phyloP scores from a whole-genome alignment of 2,113 vertebrate genomes.

The Chrysemys picta region DNA sequence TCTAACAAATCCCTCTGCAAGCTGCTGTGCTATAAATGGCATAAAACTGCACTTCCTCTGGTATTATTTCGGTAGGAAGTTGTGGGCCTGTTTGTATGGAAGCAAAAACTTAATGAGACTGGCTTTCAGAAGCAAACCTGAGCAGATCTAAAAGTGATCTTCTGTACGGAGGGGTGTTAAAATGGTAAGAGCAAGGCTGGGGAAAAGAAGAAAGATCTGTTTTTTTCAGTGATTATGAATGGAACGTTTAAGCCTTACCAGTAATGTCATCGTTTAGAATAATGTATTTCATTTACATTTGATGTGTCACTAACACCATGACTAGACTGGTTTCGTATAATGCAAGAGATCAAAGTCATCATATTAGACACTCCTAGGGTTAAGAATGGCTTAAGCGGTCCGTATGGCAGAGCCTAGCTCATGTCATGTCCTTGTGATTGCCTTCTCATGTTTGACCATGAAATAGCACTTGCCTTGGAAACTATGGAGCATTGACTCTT shows the following conservation, averaged over 20 bases:
- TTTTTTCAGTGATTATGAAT: not conserved
- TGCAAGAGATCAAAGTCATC: not conserved
- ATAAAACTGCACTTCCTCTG: constrained; percentile 45
- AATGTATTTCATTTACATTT: not conserved
- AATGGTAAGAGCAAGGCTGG: not conserved
- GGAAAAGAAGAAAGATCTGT: not conserved
- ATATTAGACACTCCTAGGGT: not conserved
- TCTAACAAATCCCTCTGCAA: constrained; percentile 45
- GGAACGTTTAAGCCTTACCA: not conserved
- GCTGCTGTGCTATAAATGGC: constrained; percentile 56
- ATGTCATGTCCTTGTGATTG: not conserved
- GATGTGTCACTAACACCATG: not conserved
- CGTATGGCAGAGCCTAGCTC: not conserved
- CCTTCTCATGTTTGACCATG: not conserved
- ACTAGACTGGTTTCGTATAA: not conserved
- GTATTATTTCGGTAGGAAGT: constrained; percentile 51
- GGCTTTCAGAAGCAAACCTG: constrained; percentile 9
- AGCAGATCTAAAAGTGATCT: not conserved
- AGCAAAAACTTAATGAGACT: constrained; percentile 9
- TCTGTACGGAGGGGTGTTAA: not conserved
- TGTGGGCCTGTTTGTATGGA: constrained; percentile 21
- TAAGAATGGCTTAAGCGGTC: not conserved
- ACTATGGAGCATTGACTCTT: not conserved
- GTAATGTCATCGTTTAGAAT: not conserved
- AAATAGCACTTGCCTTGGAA: not conserved